Base-by-base conservation (phyloP, 2,888 invertebrate species). In the Piscicola geometra region DNA sequence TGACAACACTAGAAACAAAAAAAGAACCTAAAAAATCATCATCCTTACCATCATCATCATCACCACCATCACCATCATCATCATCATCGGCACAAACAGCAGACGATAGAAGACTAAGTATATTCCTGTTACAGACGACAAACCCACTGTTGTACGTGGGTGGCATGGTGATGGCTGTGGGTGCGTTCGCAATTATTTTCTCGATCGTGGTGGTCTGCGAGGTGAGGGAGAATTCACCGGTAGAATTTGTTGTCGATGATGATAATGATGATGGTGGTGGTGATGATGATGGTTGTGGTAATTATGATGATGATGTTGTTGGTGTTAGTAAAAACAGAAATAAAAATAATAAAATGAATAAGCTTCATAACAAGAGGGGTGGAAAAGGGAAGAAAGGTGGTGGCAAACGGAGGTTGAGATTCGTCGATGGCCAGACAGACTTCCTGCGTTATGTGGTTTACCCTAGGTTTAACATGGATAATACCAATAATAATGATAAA, bases 131-230 rank as follows among this genome's bases (percentile, higher is more conserved):
- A 21, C 3, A 5, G 15, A 56, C n/a, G 15, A 21, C 69, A 35
- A 69, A 36, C n/a, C 47, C 15, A 15, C 36, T 71, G 28, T 32
- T 52, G 1, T 97, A 96, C 85, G 92, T 94, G n/a, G 97, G 97
- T 0, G 96, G 97, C 0, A 93, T 96, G 79, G 91, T 97, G 72
- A 97, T 97, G 96, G 97, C 96, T 33, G 91, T 95, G 77, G 96
- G 97, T 86, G 94, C 93, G 90, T 96, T 97, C 85, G 93, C 95
- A 80, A 93, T 96, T 60, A 96, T 97, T 30, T 94, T 96, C 36
- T 94, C 96, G 0, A 96, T 95, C 84, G 97, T 97, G 73, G 94
- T 97, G 92, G 97, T 96, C n/a, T 94, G 97, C 83, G 97, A 97
- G 84, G 93, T 94, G 0, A 89, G 96, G 1, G 97, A 97, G 86